These are phyloP conservation scores for Tychaedon coryphoeus DNA, from an alignment of 2,113 vertebrate species.

Conservation along the genomic window DNA sequence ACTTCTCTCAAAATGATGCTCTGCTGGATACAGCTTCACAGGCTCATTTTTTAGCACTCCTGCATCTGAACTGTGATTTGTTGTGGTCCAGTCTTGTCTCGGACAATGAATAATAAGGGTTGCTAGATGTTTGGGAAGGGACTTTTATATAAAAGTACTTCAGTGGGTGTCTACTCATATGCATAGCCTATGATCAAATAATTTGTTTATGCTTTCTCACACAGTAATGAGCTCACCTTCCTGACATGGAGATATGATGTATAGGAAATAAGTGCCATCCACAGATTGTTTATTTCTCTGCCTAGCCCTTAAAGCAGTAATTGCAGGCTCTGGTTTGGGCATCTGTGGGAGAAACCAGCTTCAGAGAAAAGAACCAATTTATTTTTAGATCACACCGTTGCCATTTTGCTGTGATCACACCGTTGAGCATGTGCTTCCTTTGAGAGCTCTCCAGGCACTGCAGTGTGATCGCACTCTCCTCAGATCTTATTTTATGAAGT, in stretches of 20 bases:
- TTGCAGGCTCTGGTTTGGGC: not conserved
- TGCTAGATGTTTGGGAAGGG: not conserved
- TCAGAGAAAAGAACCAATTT: conserved; percentile 15
- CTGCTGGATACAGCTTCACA: not conserved
- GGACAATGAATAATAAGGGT: not conserved
- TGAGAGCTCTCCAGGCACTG: conserved; percentile 51
- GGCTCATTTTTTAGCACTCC: not conserved
- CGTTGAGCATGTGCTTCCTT: conserved; percentile 2
- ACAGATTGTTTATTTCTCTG: not conserved
- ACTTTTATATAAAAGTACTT: not conserved
- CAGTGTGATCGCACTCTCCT: conserved; percentile 9
- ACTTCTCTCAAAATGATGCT: not conserved
- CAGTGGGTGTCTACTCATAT: not conserved
- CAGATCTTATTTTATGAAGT: conserved; percentile 19
- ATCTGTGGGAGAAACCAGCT: conserved; percentile 5
- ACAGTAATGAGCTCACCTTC: not conserved
- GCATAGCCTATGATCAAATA: not conserved
- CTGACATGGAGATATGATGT: not conserved
- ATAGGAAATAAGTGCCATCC: not conserved
- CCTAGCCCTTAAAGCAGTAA: not conserved
- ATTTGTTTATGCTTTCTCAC: not conserved
- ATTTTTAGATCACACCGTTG: conserved; percentile 39
- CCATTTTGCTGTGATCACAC: conserved; percentile 46
- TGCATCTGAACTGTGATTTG: not conserved
- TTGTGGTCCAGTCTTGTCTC: not conserved